Percentiles rank a stretch among this genome's conserved stretches.
Evolutionary conservation across 2,797 vertebrate species (phyloP).

Genomic region (Schizopygopsis pylzovi): DNA sequence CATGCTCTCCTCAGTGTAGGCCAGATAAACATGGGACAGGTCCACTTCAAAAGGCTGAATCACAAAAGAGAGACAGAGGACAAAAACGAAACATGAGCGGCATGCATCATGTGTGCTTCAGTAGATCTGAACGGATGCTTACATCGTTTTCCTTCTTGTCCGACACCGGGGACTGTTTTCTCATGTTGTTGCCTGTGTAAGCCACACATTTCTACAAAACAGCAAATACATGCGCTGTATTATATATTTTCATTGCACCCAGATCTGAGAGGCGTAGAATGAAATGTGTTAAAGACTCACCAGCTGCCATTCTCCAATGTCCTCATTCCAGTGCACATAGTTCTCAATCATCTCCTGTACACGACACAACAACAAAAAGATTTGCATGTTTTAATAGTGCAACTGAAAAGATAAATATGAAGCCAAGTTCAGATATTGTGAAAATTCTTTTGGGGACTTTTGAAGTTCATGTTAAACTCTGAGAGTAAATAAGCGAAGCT

Average conservation of each 20-base stretch:
- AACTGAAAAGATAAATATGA: neutral
- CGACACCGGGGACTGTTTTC: constrained; percentile 93
- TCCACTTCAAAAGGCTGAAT: constrained; percentile 95
- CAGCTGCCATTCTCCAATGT: constrained; percentile 98
- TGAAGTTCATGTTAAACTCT: neutral
- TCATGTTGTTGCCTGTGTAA: constrained; percentile 99
- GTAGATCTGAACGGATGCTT: constrained; percentile 67
- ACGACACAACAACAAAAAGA: constrained; percentile 32
- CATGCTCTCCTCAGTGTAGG: constrained; percentile 97
- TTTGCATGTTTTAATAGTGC: neutral
- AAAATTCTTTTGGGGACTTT: neutral
- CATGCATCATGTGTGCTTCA: neutral
- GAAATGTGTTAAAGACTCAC: constrained; percentile 73
- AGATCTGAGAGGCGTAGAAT: constrained; percentile 68
- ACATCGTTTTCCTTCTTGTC: constrained; percentile 99
- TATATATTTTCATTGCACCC: neutral
- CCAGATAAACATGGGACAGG: constrained; percentile 94
- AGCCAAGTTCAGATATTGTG: neutral
- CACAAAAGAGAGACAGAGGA: neutral
- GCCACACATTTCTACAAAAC: constrained; percentile 93
- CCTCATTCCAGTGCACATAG: constrained; percentile 99
- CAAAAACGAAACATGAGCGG: neutral
- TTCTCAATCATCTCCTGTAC: constrained; percentile 98
- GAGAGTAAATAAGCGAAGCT: neutral
- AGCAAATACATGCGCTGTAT: neutral